A percentile compares a stretch with the other conserved stretches of the same genome.
Conservation (phyloP, 2,797 vertebrate genomes). For the Poecilia picta region DNA sequence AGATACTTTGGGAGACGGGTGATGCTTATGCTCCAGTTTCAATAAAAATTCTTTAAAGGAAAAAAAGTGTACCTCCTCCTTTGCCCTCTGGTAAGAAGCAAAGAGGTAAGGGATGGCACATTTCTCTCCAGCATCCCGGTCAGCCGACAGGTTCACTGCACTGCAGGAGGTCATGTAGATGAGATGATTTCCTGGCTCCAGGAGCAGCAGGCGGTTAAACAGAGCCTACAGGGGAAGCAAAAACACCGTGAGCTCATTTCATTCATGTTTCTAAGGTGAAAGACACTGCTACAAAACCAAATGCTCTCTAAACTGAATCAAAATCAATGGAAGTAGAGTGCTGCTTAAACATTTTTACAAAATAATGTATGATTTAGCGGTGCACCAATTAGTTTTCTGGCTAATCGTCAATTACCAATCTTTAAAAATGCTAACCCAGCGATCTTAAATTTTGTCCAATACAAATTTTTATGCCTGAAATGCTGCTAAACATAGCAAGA, state of each 20-base stretch:
- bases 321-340: neutral
- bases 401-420: no score
- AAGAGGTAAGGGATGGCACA: constrained; percentile 91
- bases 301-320: neutral
- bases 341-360: neutral
- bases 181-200: constrained; percentile 91
- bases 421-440: no score
- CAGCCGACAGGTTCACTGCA: constrained; percentile 90
- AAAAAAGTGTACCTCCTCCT: constrained; percentile 87
- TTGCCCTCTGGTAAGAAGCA: constrained; percentile 91
- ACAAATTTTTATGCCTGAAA: no score
- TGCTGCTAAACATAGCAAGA: no score
- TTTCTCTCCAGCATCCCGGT: constrained; percentile 94
- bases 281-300: neutral
- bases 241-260: constrained; percentile 17
- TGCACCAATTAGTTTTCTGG: no score
- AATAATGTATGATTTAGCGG: neutral
- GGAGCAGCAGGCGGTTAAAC: constrained; percentile 91
- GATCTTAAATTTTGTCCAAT: no score
- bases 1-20: constrained; percentile 16
- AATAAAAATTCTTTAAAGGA: neutral
- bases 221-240: constrained; percentile 83
- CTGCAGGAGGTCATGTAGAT: constrained; percentile 92
- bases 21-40: constrained; percentile 19
- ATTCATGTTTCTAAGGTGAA: neutral